Evolutionary conservation across 2,888 invertebrate species (phyloP).

Genomic region (Diabrotica balteata): DNA sequence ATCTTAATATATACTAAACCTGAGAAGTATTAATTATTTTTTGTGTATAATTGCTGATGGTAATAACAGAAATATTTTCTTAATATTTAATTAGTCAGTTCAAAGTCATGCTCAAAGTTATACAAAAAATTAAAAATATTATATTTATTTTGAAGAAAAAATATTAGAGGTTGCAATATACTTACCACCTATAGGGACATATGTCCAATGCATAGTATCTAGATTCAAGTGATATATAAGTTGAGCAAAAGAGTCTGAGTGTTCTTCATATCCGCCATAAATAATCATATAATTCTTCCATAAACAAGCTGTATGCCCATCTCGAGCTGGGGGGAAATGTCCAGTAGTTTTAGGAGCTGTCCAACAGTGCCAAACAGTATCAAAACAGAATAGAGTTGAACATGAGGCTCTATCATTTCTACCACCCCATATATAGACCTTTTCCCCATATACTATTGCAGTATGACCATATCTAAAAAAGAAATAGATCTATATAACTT

Average conservation of each 20-base stretch:
- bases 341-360: conserved; percentile 72
- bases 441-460: conserved; percentile 79
- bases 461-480: conserved; percentile 80
- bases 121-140: too few species aligned
- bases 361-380: conserved; percentile 76
- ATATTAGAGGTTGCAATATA: background rate
- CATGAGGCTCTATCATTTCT: conserved; percentile 86
- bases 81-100: too few species aligned
- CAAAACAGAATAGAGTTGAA: conserved; percentile 81
- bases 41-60: too few species aligned
- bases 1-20: too few species aligned
- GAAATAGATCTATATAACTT: conserved; percentile 4
- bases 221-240: conserved; percentile 80
- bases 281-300: conserved; percentile 83
- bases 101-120: too few species aligned
- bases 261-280: conserved; percentile 91
- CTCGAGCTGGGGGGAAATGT: conserved; percentile 79
- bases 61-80: too few species aligned
- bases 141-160: too few species aligned
- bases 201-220: conserved; percentile 75
- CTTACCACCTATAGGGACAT: conserved; percentile 67
- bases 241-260: conserved; percentile 79
- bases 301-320: conserved; percentile 90
- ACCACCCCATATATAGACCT: conserved; percentile 91
- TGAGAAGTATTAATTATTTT: too few species aligned